Conservation (phyloP, 1,140 invertebrate genomes). For the Saccostrea cuccullata region DNA sequence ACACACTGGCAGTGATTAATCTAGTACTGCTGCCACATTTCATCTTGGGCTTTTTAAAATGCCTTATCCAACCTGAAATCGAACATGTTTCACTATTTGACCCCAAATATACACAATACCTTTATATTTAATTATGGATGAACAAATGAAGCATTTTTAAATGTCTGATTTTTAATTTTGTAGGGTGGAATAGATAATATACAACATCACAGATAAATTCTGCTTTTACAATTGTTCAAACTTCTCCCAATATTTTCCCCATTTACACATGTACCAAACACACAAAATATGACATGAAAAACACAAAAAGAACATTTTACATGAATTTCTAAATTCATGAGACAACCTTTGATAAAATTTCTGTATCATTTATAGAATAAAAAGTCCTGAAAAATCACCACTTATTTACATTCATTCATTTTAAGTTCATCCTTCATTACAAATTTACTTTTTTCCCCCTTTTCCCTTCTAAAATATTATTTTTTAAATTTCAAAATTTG, state of each 20-base stretch:
- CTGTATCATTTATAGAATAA: neutral
- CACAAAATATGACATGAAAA: conserved; percentile 13
- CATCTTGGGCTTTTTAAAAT: no score
- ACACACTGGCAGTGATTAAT: no score
- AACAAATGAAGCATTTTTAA: neutral
- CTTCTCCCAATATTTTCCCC: neutral
- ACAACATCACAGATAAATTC: conserved; percentile 28
- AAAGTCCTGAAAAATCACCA: neutral
- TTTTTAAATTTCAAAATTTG: neutral
- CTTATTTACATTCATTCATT: no score
- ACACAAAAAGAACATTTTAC: neutral
- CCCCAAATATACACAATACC: neutral
- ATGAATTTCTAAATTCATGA: neutral
- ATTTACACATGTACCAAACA: neutral
- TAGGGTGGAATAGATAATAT: conserved; percentile 24
- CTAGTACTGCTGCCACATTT: no score
- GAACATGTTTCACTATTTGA: no score
- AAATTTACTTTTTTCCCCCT: neutral
- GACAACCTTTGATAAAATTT: conserved; percentile 12
- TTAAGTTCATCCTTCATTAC: neutral
- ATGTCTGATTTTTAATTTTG: conserved; percentile 17
- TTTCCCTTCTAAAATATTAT: neutral
- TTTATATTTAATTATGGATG: neutral
- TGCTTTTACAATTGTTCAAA: conserved; percentile 2
- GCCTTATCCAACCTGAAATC: no score